phyloP scores from a whole-genome alignment of 2,888 invertebrate genomes.

The Troides oblongomaculatus region DNA sequence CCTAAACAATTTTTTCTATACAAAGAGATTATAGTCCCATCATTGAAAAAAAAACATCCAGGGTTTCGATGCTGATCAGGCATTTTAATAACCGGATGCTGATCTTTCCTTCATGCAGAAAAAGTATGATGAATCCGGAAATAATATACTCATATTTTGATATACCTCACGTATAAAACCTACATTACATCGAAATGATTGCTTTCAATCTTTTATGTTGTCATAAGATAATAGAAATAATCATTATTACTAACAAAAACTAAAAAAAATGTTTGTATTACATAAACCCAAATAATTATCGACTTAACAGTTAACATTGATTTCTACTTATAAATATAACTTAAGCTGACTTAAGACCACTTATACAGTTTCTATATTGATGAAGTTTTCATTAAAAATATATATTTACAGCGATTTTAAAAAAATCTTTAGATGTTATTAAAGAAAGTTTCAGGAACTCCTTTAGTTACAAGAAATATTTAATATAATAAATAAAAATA shows the following conservation, averaged over 20 bases:
- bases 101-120: constrained; percentile 46
- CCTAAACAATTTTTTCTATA: constrained; percentile 34
- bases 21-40: constrained; percentile 72
- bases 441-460: not conserved
- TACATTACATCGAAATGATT: too few relatives aligned
- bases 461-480: constrained; percentile 38
- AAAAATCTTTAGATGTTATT: not conserved
- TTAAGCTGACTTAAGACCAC: too few relatives aligned
- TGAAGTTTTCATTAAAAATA: too few relatives aligned
- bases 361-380: too few relatives aligned
- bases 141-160: not conserved
- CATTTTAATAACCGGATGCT: constrained; percentile 58
- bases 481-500: constrained; percentile 74
- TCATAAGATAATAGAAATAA: too few relatives aligned
- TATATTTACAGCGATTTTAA: too few relatives aligned
- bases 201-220: too few relatives aligned
- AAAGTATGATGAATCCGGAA: not conserved
- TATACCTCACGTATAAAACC: not conserved
- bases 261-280: too few relatives aligned
- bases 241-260: too few relatives aligned
- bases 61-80: constrained; percentile 70
- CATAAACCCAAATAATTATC: too few relatives aligned
- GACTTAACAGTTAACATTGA: too few relatives aligned
- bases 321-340: too few relatives aligned
- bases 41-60: constrained; percentile 65